Evolutionary conservation across 2,797 vertebrate species (phyloP), one percentile per base, ranked within the genome.

Genomic region (Hypotaenidia philippensis): DNA sequence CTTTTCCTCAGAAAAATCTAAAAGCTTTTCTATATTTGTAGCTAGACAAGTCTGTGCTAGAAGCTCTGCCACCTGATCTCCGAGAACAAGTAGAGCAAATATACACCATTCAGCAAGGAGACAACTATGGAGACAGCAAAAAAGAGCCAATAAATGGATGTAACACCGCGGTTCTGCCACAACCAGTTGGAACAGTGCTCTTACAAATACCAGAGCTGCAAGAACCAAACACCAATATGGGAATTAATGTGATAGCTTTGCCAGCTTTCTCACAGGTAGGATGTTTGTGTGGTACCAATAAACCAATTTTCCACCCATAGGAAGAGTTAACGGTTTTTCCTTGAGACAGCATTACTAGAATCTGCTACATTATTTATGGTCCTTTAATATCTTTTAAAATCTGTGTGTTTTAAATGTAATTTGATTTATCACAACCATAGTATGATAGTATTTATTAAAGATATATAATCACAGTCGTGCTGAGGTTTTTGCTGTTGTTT

Each of bases 261-360:
- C 99, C 99, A 32, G 99, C 99, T 85, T 99, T 99, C 97, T 99
- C 99, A 87, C 99, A 99, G 98, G 99, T 99, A 93, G 74, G 92
- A 34, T 59, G 27, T 44, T 86, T 87, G 50, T 38, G 34, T 8
- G 4, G 21, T 65, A 36, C 81, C 44, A 19, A 27, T 56, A 53
- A 83, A 81, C 3, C 40, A 71, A 4, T 38, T 72, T 82, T n/a
- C 17, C 22, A 38, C 70, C n/a, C 56, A 0, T 2, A 49, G 23
- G 31, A 70, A 59, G 38, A 71, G n/a, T 41, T 83, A 83, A 38
- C 25, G 64, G 34, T 18, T 79, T 64, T 74, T 87, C 80, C 49
- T 63, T 78, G 36, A 86, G 47, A 47, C 50, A 72, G 26, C 15
- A 10, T 83, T 87, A 52, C 27, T 71, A 16, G 41, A 52, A 56